Evolutionary conservation across 2,113 vertebrate species (phyloP).

Genomic region (Oryzias melastigma): DNA sequence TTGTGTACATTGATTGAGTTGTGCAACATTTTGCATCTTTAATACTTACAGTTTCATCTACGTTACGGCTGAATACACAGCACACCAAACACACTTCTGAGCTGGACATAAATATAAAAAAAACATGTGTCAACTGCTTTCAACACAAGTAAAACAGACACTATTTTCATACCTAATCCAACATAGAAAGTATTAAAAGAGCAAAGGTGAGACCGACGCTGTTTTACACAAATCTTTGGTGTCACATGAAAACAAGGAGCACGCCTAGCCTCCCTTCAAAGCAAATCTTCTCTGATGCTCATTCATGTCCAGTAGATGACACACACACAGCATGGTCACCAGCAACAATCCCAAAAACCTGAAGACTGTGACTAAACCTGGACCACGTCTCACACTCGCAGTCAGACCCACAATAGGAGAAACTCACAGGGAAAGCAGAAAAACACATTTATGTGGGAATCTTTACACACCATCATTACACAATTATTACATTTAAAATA

Average conservation of each 20-base stretch:
- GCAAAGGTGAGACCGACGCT: constrained; percentile 28
- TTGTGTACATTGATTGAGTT: not conserved
- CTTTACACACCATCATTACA: not conserved
- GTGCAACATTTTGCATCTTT: constrained; percentile 10
- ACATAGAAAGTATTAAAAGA: constrained; percentile 16
- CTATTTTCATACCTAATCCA: not conserved
- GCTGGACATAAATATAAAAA: constrained; percentile 21
- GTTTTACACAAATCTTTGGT: constrained; percentile 57
- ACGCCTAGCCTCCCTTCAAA: constrained; percentile 55
- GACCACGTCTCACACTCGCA: constrained; percentile 51
- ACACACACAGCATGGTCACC: constrained; percentile 27
- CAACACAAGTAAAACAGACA: not conserved
- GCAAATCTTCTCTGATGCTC: constrained; percentile 40
- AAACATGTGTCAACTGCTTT: constrained; percentile 6
- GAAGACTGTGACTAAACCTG: constrained; percentile 41
- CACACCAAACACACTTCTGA: constrained; percentile 20
- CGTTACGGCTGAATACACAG: constrained; percentile 21
- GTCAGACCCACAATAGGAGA: constrained; percentile 58
- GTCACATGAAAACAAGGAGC: constrained; percentile 61
- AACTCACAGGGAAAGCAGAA: constrained; percentile 18
- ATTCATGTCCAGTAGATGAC: constrained; percentile 40
- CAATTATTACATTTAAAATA: not conserved
- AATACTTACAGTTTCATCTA: not conserved
- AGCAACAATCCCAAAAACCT: constrained; percentile 35
- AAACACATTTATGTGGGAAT: not conserved